These are phyloP conservation scores for Streblospio benedicti DNA, from an alignment of 1,140 invertebrate species.

Conservation along the genomic window DNA sequence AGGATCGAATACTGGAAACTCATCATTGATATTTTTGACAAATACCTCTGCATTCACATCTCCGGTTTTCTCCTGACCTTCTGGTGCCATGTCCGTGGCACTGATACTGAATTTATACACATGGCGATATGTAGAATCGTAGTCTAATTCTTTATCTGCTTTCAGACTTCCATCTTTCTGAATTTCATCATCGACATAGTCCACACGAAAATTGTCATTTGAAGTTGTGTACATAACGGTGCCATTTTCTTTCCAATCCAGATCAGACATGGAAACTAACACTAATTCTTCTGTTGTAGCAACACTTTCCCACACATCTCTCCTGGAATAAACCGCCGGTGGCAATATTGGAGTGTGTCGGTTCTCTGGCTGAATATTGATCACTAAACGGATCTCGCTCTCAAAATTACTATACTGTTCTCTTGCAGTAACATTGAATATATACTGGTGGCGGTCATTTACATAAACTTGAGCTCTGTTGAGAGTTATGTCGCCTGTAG, in stretches of 20 bases:
- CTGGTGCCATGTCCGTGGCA: constrained; percentile 35
- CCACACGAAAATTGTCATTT: not conserved
- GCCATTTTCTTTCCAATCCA: not conserved
- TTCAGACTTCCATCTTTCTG: not conserved
- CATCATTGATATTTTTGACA: constrained; percentile 39
- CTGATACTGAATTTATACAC: constrained; percentile 36
- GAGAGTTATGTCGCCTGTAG: constrained; percentile 1
- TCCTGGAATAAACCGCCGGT: not conserved
- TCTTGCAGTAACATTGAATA: constrained; percentile 1
- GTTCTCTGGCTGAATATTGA: not conserved
- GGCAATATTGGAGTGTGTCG: constrained; percentile 1
- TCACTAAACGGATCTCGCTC: not conserved
- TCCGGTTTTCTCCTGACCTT: constrained; percentile 38
- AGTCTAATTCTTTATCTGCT: constrained; percentile 23
- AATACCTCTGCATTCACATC: constrained; percentile 63
- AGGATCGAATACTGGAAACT: constrained; percentile 54
- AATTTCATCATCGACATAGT: not conserved
- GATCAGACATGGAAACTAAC: not conserved
- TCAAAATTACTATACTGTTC: not conserved
- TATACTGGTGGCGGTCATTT: constrained; percentile 5
- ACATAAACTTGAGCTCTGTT: not conserved
- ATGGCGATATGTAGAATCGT: constrained; percentile 27
- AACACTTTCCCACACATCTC: not conserved
- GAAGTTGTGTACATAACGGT: not conserved
- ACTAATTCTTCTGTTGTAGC: not conserved